Base-by-base conservation (phyloP, 2,888 invertebrate genomes). In the Drosophila austrosaltans region DNA sequence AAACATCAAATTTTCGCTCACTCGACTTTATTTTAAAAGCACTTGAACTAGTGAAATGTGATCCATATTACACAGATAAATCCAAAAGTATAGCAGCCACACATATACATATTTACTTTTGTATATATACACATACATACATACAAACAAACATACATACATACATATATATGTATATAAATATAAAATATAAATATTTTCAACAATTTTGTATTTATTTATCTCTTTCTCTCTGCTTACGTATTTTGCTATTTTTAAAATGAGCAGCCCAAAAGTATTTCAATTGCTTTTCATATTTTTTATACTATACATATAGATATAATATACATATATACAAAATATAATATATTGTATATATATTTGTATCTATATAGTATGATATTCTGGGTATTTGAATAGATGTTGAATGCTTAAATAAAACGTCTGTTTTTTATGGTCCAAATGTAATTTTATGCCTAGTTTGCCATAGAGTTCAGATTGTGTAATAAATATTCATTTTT, bases 11-110 rank as follows among this genome's bases (percentile, higher is more conserved):
- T 54, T 54, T 30, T 54, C 61, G 28, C 70, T 75, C 78, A 78
- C 79, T 81, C 69, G 70, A 78, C 75, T 77, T 77, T 88, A 88
- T 88, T 82, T 82, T 72, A 83, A 88, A 87, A 67, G 68, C 57
- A 57, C 79, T 64, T 48, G 10, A 48, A 72, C 69, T 63, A 32
- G 57, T 72, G 82, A 88, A 82, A 82, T 81, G 72, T 64, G 82
- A 82, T 82, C 83, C 63, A 70, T 66, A 42, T 66, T 71, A 54
- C 63, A 67, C 67, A 67, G 66, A 60, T 56, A 65, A 40, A 59
- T 54, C 59, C 16, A 67, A 53, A 69, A 7, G 57, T 44, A 56
- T 32, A 64, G 28, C 5, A 28, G 28, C 6, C 7, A 62, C 30
- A 58, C 20, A 65, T 28, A 66, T 25, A 56, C 40, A 59, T 54